Percentiles rank a stretch among this genome's conserved stretches.
These are phyloP conservation scores for Brachyptera risi DNA, from an alignment of 2,888 invertebrate species.

Conservation along the genomic window DNA sequence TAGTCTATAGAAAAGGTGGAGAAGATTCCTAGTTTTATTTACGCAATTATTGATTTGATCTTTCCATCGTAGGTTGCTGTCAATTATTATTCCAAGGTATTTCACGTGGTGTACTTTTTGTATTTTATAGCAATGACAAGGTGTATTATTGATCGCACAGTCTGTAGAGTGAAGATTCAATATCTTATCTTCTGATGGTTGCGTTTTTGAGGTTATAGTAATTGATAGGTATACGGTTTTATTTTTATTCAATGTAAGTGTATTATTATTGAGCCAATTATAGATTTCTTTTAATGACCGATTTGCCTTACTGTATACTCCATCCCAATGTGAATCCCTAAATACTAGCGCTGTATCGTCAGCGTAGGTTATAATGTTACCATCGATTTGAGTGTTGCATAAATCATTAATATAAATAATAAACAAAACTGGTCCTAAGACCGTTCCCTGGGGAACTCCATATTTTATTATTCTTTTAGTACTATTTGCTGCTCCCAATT, in stretches of 20 bases:
- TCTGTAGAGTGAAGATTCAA: neutral
- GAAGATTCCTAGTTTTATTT: too few relatives aligned
- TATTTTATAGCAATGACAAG: neutral
- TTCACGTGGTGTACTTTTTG: neutral
- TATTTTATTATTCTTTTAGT: slow-evolving; percentile 4
- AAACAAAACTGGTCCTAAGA: slow-evolving; percentile 30
- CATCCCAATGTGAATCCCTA: neutral
- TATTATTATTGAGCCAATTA: neutral
- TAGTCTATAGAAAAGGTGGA: too few relatives aligned
- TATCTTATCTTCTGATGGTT: neutral
- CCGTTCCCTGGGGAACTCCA: too few relatives aligned
- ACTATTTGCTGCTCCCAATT: slow-evolving; percentile 17
- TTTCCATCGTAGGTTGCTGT: neutral
- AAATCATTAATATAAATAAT: slow-evolving; percentile 31
- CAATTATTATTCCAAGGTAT: neutral
- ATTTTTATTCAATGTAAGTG: neutral
- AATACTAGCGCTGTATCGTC: slow-evolving; percentile 20
- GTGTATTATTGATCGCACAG: neutral
- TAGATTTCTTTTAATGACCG: neutral
- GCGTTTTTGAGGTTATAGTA: neutral
- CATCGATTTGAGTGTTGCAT: slow-evolving; percentile 23
- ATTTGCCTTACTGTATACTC: neutral
- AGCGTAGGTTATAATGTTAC: slow-evolving; percentile 23
- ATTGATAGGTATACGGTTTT: neutral
- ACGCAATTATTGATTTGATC: neutral